Percentiles rank a stretch among this genome's conserved stretches.
These are phyloP conservation scores for Oscheius sp. DNA, from an alignment of 1,140 invertebrate species.

Conservation along the genomic window DNA sequence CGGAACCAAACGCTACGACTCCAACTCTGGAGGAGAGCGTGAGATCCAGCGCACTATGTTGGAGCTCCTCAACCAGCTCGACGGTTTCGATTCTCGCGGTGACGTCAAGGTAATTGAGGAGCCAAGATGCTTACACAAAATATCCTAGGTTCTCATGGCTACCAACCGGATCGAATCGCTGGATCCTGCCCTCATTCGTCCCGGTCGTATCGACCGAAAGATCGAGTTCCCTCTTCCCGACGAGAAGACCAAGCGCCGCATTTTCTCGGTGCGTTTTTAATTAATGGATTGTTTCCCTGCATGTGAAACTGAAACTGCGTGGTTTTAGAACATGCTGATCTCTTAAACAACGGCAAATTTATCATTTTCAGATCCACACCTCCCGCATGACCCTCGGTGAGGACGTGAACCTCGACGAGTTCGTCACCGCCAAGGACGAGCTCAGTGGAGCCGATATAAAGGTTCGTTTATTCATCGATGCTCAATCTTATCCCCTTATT, in stretches of 20 bases:
- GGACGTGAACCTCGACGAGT: slow-evolving; percentile 94
- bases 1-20: slow-evolving; percentile 96
- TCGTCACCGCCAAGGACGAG: slow-evolving; percentile 99
- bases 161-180: slow-evolving; percentile 98
- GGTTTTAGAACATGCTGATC: too few species aligned
- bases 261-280: slow-evolving; percentile 71
- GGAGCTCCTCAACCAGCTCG: slow-evolving; percentile 95
- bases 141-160: slow-evolving; percentile 88
- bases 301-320: too few species aligned
- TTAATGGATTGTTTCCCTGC: neutral
- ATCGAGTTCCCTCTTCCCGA: slow-evolving; percentile 99
- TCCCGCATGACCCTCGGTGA: slow-evolving; percentile 93
- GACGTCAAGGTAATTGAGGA: slow-evolving; percentile 77
- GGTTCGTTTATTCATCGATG: slow-evolving; percentile 59
- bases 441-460: slow-evolving; percentile 88
- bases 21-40: slow-evolving; percentile 96
- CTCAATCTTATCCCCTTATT: neutral
- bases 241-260: slow-evolving; percentile 95
- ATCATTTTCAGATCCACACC: slow-evolving; percentile 78
- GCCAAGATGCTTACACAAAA: neutral
- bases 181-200: slow-evolving; percentile 95
- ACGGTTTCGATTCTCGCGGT: slow-evolving; percentile 94
- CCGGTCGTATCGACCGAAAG: slow-evolving; percentile 96
- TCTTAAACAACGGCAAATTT: neutral
- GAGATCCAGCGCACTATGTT: slow-evolving; percentile 99